Base-by-base conservation (phyloP, 1,140 invertebrate species). In the Asobara japonica region DNA sequence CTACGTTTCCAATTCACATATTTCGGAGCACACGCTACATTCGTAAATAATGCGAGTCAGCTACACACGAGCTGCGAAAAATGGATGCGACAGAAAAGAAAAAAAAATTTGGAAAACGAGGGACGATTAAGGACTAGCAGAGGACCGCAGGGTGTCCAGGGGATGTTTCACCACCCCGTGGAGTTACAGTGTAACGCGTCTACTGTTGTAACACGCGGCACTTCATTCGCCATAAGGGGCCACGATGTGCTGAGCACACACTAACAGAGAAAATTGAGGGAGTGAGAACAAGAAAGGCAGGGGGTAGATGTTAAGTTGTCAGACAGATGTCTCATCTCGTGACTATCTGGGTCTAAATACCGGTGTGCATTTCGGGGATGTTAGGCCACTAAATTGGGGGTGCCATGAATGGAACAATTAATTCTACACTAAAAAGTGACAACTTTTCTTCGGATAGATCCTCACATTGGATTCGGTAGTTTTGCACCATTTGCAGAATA, bases 271-370 rank as follows among this genome's bases (percentile, higher is more conserved):
- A 65, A 65, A 71, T 72, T 45, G 69, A 71, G 68, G 25, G 65
- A 51, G n/a, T 61, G 69, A 71, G 68, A 25, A 22, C 27, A 36
- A 60, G 60, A 36, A 18, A 25, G 4, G 20, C 33, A 2, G 69
- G 66, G 76, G 75, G 76, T 78, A 75, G 75, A 74, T 73, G 77
- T 82, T 80, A 79, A 80, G 78, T 80, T 78, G 78, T 77, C 74
- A 77, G 78, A 83, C 82, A 83, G 82, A 83, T 83, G 82, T 82
- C 78, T 82, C 82, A 77, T 80, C 77, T 76, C 82, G 79, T 83
- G 82, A 83, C 77, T 78, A 78, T 27, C 78, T 77, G 74, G 75
- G 78, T 79, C 76, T 81, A 82, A 82, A 83, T 81, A 81, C 65
- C 74, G 48, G 22, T 3, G 29, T 62, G 45, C 36, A 48, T 22